Base-by-base conservation (phyloP, 2,113 vertebrate species). In the Xenopus tropicalis region DNA sequence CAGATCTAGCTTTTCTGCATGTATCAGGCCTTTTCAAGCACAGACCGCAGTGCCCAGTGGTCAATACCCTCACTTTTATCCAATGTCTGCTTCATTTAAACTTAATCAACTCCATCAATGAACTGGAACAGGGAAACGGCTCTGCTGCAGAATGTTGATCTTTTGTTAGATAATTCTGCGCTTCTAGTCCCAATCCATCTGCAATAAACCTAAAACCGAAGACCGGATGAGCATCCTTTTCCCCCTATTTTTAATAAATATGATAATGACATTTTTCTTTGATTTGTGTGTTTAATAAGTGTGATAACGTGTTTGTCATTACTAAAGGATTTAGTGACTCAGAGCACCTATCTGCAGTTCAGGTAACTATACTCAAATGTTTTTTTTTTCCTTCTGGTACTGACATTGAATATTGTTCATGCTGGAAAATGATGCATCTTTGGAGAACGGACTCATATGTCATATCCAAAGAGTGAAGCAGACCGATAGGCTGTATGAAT, bases 71-170 rank as follows among this genome's bases (percentile, higher is more conserved):
- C 88, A 95, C 94, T 98, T 99, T 98, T 93, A 99, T 98, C 94
- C 92, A 87, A 89, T 93, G 94, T 95, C 94, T 96, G 97, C 95
- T 99, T 99, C 96, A 98, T 99, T 99, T 98, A 98, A 98, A 98
- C 94, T 96, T 98, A 94, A 99, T 98, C 96, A 98, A 97, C 94
- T 97, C 94, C 93, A 93, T 95, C 97, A 98, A 95, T 98, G 95
- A 97, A 96, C 94, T 97, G 95, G 95, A 98, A 98, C 92, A 94
- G 94, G 88, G 89, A 93, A 94, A 91, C 89, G 89, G 94, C 93
- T 92, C 92, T 83, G 90, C 79, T 91, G 93, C 92, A 94, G 94
- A 96, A 96, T 95, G 93, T 93, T 90, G 86, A 90, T 89, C 94
- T 96, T 96, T 96, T 95, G 94, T 95, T 89, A 89, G 93, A 93